These are phyloP conservation scores for Sebastiscus albofasciatus DNA, from an alignment of 2,797 vertebrate genomes.

Conservation along the genomic window DNA sequence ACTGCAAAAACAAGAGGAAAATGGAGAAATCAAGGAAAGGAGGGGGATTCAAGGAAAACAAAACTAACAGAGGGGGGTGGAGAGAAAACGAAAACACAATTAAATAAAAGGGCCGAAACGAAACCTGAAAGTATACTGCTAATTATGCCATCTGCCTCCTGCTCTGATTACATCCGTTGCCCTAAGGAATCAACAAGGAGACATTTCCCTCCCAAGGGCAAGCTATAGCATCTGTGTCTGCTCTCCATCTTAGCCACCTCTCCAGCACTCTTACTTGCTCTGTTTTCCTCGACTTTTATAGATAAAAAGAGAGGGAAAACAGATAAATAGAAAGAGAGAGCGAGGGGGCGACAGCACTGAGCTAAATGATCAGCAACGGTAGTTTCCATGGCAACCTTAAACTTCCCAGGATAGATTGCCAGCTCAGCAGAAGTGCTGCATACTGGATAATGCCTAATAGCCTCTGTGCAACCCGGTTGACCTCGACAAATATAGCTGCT, in stretches of 20 bases:
- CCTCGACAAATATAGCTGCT: conserved; percentile 17
- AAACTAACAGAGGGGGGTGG: conserved; percentile 12
- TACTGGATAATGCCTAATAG: conserved; percentile 14
- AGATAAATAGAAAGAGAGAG: conserved; percentile 19
- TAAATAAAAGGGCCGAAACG: not conserved
- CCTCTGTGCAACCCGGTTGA: conserved; percentile 3
- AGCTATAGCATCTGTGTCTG: conserved; percentile 33
- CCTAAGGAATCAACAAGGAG: conserved; percentile 10
- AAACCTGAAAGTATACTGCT: conserved; percentile 15
- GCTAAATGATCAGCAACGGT: conserved; percentile 32
- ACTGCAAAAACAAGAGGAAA: conserved; percentile 77
- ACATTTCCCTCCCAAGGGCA: not conserved
- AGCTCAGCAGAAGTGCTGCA: conserved; percentile 63
- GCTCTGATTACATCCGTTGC: conserved; percentile 22
- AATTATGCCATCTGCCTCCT: conserved; percentile 23
- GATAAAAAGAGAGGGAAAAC: not conserved
- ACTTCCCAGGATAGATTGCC: conserved; percentile 49
- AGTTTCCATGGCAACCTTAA: conserved; percentile 81
- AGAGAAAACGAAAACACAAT: conserved; percentile 8
- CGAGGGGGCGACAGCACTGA: conserved; percentile 32
- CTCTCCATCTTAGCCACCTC: conserved; percentile 10
- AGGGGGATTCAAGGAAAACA: conserved; percentile 17
- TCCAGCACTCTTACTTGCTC: not conserved
- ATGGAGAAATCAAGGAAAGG: conserved; percentile 1
- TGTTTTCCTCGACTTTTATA: conserved; percentile 11